These are phyloP conservation scores for Phainopepla nitens DNA, from an alignment of 2,113 vertebrate genomes.

Conservation along the genomic window DNA sequence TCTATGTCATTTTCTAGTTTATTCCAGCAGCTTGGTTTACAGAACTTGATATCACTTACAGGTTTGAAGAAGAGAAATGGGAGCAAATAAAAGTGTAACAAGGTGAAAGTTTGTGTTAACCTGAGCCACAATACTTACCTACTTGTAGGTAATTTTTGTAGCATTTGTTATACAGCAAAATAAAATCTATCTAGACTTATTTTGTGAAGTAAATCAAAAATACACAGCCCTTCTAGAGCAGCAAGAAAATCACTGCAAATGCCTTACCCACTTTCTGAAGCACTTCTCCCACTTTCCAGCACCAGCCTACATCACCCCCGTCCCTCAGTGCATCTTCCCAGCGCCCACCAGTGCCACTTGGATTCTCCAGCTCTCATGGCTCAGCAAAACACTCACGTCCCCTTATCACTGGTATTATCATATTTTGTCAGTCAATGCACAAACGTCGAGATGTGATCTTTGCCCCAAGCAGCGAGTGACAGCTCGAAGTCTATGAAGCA, in stretches of 20 bases:
- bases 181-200: not conserved
- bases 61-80: slow-evolving; percentile 3
- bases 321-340: not conserved
- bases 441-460: not conserved
- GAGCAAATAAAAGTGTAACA: slow-evolving; percentile 12
- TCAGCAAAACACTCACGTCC: not conserved
- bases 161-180: not conserved
- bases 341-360: not conserved
- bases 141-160: not conserved
- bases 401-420: not conserved
- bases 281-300: not conserved
- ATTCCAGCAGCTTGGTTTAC: slow-evolving; percentile 56
- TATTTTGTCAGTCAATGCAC: not conserved
- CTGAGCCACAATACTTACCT: not conserved
- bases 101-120: not conserved
- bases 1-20: slow-evolving; percentile 47
- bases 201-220: not conserved
- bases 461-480: not conserved
- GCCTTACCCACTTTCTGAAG: not conserved
- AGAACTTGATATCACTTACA: slow-evolving; percentile 38
- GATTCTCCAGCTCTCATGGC: not conserved
- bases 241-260: not conserved
- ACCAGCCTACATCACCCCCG: not conserved
- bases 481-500: not conserved
- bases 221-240: not conserved